A percentile compares a stretch with the other conserved stretches of the same genome.
Conservation (phyloP, 2,113 vertebrate species). For the Gavialis gangeticus region DNA sequence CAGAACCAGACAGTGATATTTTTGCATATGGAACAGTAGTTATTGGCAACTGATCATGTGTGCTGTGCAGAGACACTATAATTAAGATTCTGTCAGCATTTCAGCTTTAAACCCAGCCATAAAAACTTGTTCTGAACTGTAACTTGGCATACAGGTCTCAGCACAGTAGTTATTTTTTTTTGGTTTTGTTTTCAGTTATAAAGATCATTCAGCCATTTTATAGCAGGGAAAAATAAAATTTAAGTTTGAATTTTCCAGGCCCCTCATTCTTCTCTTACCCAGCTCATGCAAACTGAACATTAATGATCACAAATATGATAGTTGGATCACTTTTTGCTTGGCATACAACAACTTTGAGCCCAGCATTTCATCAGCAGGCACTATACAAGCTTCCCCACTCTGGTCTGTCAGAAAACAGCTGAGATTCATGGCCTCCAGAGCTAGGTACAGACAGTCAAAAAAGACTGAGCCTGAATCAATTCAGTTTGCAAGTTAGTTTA, state of each 20-base stretch:
- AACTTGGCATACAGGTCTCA: constrained; percentile 58
- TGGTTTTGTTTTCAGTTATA: constrained; percentile 43
- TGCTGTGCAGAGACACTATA: constrained; percentile 34
- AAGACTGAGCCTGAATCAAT: no score
- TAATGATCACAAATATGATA: neutral
- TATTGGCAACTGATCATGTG: constrained; percentile 18
- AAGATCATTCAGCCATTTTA: constrained; percentile 37
- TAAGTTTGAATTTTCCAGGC: constrained; percentile 30
- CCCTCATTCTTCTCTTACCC: neutral
- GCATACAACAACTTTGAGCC: neutral
- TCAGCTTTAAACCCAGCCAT: constrained; percentile 63
- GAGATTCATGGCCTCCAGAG: neutral
- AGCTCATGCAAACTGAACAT: neutral
- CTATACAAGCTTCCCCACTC: neutral
- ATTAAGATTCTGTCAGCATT: constrained; percentile 73
- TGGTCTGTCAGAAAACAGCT: neutral
- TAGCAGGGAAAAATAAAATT: constrained; percentile 12
- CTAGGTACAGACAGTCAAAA: no score
- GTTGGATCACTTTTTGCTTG: neutral
- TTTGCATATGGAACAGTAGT: constrained; percentile 13
- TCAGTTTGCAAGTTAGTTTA: no score
- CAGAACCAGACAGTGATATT: constrained; percentile 34
- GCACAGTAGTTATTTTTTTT: neutral
- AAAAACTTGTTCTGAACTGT: constrained; percentile 58
- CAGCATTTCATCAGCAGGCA: neutral